A percentile compares a stretch with the other conserved stretches of the same genome.
Conservation (phyloP, 37 sponge, comb jelly and placozoan species). For the Aplysina aerophoba region DNA sequence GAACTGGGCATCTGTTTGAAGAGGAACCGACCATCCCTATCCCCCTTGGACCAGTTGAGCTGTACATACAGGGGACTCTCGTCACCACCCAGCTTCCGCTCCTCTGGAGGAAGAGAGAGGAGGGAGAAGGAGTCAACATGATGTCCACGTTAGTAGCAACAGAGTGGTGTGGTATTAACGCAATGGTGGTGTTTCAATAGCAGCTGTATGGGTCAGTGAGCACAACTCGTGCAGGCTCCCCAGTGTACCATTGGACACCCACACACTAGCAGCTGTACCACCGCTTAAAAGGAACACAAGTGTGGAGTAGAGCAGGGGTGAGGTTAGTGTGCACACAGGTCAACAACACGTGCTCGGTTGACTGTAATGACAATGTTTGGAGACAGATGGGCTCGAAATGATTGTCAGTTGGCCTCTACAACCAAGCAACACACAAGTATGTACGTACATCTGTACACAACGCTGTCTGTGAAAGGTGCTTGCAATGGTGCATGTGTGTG, state of each 20-base stretch:
- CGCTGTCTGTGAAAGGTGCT: background rate
- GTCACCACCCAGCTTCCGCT: constrained; percentile 49
- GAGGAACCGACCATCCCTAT: constrained; percentile 79
- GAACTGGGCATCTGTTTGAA: constrained; percentile 18
- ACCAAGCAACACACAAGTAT: background rate
- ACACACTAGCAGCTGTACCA: background rate
- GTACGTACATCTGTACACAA: background rate
- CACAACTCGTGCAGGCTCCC: no score
- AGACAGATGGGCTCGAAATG: no score
- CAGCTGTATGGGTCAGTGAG: no score
- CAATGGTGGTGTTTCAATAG: no score
- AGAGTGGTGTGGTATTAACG: no score
- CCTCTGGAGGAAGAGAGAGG: constrained; percentile 39
- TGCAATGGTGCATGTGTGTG: constrained; percentile 4
- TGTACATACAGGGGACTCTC: constrained; percentile 79
- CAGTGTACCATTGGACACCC: background rate
- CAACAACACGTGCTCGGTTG: no score
- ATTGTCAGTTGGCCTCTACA: no score
- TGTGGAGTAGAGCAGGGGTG: no score
- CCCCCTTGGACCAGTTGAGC: constrained; percentile 74
- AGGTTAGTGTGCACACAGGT: no score
- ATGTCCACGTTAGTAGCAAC: no score
- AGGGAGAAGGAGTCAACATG: background rate
- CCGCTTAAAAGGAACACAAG: no score
- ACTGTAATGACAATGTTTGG: no score